phyloP scores from a whole-genome alignment of 2,797 vertebrate genomes.

The Enteromius fasciolatus region DNA sequence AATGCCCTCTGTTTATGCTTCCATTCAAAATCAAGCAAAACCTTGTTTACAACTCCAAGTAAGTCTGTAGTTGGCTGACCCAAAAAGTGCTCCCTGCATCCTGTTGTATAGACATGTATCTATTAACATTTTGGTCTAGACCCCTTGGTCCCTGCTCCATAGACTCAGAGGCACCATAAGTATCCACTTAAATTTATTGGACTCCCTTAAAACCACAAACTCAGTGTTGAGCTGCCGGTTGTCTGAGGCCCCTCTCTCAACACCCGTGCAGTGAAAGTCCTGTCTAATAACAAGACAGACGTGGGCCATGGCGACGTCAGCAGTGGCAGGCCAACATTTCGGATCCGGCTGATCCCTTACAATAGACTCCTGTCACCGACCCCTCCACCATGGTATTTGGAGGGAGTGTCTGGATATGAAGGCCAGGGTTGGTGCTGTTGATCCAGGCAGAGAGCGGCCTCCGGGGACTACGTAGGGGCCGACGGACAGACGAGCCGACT shows the following conservation, averaged over 20 bases:
- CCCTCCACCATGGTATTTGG: slow-evolving; percentile 23
- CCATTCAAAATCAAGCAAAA: slow-evolving; percentile 16
- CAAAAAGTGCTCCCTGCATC: slow-evolving; percentile 37
- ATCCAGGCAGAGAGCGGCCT: slow-evolving; percentile 41
- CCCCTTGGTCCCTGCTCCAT: slow-evolving; percentile 49
- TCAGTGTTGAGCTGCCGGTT: slow-evolving; percentile 52
- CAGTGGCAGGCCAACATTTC: slow-evolving; percentile 4
- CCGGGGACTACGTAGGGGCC: slow-evolving; percentile 43
- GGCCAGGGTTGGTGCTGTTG: slow-evolving; percentile 44
- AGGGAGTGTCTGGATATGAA: slow-evolving; percentile 36
- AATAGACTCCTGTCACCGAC: slow-evolving; percentile 41
- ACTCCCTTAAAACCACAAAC: slow-evolving; percentile 62
- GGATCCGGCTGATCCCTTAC: slow-evolving; percentile 32
- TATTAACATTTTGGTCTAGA: slow-evolving; percentile 53
- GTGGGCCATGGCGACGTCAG: slow-evolving; percentile 34
- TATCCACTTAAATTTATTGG: slow-evolving; percentile 65
- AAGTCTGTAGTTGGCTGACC: slow-evolving; percentile 21
- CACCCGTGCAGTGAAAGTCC: slow-evolving; percentile 49
- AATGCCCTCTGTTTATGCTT: slow-evolving; percentile 16
- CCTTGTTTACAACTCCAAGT: slow-evolving; percentile 15
- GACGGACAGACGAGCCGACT: slow-evolving; percentile 56
- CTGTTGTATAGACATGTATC: slow-evolving; percentile 36
- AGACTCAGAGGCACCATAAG: slow-evolving; percentile 62
- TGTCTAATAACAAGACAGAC: slow-evolving; percentile 47
- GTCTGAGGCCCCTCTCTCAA: slow-evolving; percentile 51